Conservation (phyloP, 2,113 vertebrate species). For the Zosterops borbonicus region DNA sequence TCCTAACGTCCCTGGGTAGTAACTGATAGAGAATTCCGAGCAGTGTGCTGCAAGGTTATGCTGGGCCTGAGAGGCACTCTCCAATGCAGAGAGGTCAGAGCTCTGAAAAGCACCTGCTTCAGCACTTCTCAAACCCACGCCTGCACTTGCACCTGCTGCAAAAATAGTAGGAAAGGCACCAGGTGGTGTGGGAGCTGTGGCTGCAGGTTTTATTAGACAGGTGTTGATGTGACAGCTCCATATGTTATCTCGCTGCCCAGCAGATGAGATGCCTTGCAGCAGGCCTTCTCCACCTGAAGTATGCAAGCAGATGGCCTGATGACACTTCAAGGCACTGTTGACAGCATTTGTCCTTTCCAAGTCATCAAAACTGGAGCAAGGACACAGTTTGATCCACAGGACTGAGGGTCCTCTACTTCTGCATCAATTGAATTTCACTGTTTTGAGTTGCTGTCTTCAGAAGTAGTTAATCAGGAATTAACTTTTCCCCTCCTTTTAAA, state of each 20-base stretch:
- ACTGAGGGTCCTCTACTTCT: background rate
- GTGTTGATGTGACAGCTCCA: background rate
- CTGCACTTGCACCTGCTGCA: background rate
- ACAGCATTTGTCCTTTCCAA: background rate
- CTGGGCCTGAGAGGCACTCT: background rate
- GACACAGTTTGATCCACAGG: background rate
- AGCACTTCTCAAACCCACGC: background rate
- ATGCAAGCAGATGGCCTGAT: background rate
- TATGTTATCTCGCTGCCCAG: background rate
- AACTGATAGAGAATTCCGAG: background rate
- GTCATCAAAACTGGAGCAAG: background rate
- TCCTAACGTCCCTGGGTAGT: background rate
- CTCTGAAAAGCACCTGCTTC: background rate
- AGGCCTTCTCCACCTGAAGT: background rate
- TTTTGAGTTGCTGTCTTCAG: background rate
- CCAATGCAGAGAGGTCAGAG: background rate
- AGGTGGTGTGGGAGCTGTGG: fast-evolving
- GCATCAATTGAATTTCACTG: background rate
- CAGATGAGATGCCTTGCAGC: background rate
- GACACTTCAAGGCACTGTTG: background rate
- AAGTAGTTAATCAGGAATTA: background rate
- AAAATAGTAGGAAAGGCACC: fast-evolving
- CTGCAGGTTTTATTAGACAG: background rate
- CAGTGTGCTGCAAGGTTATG: background rate
- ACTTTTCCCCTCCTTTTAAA: background rate